Evolutionary conservation across 2,113 vertebrate genomes (phyloP), one percentile per base, ranked within the genome.

Genomic region (Lontra canadensis): DNA sequence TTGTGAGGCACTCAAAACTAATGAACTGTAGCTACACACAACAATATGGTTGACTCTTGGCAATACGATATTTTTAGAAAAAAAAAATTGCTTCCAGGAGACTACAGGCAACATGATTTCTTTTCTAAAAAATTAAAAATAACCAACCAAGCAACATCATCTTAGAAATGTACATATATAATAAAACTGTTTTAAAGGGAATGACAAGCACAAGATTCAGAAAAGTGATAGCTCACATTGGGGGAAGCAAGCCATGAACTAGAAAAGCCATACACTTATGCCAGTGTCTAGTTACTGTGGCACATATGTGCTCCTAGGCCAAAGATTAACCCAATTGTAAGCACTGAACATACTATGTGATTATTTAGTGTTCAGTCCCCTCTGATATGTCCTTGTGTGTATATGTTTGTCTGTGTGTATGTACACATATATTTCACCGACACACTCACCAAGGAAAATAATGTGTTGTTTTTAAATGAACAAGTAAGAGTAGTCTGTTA

Each of bases 81-180:
- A 4, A 6, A n/a, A 31, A 93, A 84, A 39, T 52, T 78, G 36
- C 25, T 85, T 90, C 86, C 49, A 59, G 78, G 44, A 93, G n/a
- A 96, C 52, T 74, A 83, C 1, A 59, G 49, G 29, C 15, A 83
- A 86, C 7, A 34, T 83, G 49, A 91, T 73, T 96, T 96, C 61
- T 36, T 94, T 95, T 18, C 65, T 83, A 69, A 96, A 90, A 95
- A 55, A 31, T 94, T 73, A 88, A 96, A 97, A 97, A 97, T 92
- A 97, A 69, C 25, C 42, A 88, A 34, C 26, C 39, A 85, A 94
- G 14, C 34, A 84, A 76, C 83, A 39, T 84, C 81, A 61, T 76
- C 49, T 95, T 52, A 81, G 36, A 61, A 92, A 96, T 49, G 6
- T 23, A 49, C 10, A 21, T 55, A 39, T 11, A 44, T 26, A 82